Base-by-base conservation (phyloP, 2,888 invertebrate species). In the Uropetala carovei region DNA sequence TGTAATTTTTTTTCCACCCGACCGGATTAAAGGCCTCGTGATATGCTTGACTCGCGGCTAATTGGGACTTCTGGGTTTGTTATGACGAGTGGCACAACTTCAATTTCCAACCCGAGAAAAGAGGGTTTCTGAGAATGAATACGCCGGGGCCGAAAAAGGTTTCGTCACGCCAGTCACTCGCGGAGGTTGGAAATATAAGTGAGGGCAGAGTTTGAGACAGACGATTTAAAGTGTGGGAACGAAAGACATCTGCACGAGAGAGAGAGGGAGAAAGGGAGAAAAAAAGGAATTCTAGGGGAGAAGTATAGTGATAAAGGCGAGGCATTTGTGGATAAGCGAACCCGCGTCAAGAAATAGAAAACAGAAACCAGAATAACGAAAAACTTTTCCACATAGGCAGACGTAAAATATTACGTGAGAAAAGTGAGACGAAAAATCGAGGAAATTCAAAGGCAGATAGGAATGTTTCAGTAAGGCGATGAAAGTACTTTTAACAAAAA, bases 211-310 rank as follows among this genome's bases (percentile, higher is more conserved):
- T 43, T 43, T 43, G 11, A 68, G 68, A 68, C 68, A 68, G 68
- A 68, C 68, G 18, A 68, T 68, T 68, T 68, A 68, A 68, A 68
- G 68, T 68, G 68, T 68, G 68, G 68, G 68, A 68, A 68, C 68
- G 68, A n/a, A 68, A 68, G 68, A 68, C 68, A 68, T 68, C 68
- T 68, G 68, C 68, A 18, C 1, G 68, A 22, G 11, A 5, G 68
- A n/a, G 68, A 68, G 13, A n/a, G 13, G 10, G n/a, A n/a, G 68
- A 68, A 68, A 68, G 64, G 64, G 64, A n/a, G n/a, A n/a, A 64
- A 64, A n/a, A n/a, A 64, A n/a, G n/a, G n/a, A n/a, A n/a, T n/a
- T n/a, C n/a, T 5, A 1, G 3, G 43, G 5, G 43, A 43, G 43
- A 43, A 43, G 43, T 43, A 43, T 1, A 43, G 43, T 43, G 43